Percentiles rank a stretch among this genome's conserved stretches.
These are phyloP conservation scores for Troilus luridus DNA, from an alignment of 2,888 invertebrate species.

Conservation along the genomic window DNA sequence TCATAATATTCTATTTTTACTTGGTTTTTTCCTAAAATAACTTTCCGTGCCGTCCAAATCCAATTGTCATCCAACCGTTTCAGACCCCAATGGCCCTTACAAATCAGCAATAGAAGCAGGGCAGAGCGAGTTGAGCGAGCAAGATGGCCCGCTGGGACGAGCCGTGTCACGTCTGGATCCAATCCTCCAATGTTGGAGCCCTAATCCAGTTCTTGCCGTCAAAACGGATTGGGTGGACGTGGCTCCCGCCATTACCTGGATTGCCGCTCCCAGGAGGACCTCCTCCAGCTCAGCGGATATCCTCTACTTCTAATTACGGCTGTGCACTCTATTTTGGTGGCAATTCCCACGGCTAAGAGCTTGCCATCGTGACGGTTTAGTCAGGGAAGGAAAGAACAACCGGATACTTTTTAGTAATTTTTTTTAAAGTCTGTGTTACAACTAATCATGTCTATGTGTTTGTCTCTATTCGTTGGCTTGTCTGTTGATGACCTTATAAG, in stretches of 20 bases:
- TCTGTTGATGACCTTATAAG: too few species aligned
- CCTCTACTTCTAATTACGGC: constrained; percentile 42
- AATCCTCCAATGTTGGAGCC: constrained; percentile 26
- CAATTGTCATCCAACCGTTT: not conserved
- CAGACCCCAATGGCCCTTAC: not conserved
- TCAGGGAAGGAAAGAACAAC: not conserved
- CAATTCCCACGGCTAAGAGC: not conserved
- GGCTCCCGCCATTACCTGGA: constrained; percentile 41
- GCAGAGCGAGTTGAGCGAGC: not conserved
- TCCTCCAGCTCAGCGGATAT: not conserved
- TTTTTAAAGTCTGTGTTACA: too few species aligned
- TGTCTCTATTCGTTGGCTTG: too few species aligned
- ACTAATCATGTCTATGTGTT: too few species aligned
- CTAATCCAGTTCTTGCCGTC: constrained; percentile 54
- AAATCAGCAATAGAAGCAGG: not conserved
- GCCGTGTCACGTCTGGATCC: constrained; percentile 20
- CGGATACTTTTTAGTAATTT: not conserved
- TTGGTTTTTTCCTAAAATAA: too few species aligned
- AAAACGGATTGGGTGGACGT: constrained; percentile 49
- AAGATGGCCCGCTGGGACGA: not conserved
- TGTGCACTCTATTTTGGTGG: constrained; percentile 17
- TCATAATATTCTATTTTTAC: too few species aligned
- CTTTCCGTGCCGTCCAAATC: too few species aligned
- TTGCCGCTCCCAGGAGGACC: constrained; percentile 45
- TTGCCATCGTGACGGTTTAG: not conserved